These are phyloP conservation scores for Oncorhynchus masou DNA, from an alignment of 2,113 vertebrate species.

Conservation along the genomic window DNA sequence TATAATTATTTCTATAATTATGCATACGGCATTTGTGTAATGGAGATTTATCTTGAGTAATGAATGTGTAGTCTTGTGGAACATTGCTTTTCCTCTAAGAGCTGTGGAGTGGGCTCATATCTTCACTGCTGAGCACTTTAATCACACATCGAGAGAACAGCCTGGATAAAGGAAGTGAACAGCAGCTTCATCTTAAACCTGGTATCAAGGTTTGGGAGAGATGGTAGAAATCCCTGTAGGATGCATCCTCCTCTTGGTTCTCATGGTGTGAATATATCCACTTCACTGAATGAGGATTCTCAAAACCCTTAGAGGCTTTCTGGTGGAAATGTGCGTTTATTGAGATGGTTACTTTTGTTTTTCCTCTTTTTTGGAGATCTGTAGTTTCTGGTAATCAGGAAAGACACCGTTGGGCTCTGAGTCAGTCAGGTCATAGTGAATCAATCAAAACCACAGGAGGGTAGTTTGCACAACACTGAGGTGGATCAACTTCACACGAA, in stretches of 20 bases:
- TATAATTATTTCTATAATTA: slow-evolving; percentile 73
- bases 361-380: slow-evolving; percentile 21
- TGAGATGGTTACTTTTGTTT: slow-evolving; percentile 8
- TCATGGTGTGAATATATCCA: slow-evolving; percentile 27
- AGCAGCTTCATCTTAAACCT: slow-evolving; percentile 37
- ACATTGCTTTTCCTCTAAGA: slow-evolving; percentile 64
- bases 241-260: slow-evolving; percentile 31
- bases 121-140: slow-evolving; percentile 46
- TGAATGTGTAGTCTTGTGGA: slow-evolving; percentile 76
- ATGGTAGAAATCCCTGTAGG: slow-evolving; percentile 54
- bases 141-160: slow-evolving; percentile 53
- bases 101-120: slow-evolving; percentile 35
- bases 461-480: slow-evolving; percentile 21
- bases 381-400: slow-evolving; percentile 30
- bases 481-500: slow-evolving; percentile 33
- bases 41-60: slow-evolving; percentile 74
- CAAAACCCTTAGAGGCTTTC: not conserved
- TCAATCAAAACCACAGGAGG: slow-evolving; percentile 45
- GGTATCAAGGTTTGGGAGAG: slow-evolving; percentile 44
- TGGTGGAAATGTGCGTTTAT: not conserved
- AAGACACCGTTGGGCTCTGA: slow-evolving; percentile 20
- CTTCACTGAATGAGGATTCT: not conserved
- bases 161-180: slow-evolving; percentile 40
- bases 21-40: slow-evolving; percentile 71
- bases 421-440: slow-evolving; percentile 39